Base-by-base conservation (phyloP, 2,797 vertebrate genomes). In the Gallirallus australis region DNA sequence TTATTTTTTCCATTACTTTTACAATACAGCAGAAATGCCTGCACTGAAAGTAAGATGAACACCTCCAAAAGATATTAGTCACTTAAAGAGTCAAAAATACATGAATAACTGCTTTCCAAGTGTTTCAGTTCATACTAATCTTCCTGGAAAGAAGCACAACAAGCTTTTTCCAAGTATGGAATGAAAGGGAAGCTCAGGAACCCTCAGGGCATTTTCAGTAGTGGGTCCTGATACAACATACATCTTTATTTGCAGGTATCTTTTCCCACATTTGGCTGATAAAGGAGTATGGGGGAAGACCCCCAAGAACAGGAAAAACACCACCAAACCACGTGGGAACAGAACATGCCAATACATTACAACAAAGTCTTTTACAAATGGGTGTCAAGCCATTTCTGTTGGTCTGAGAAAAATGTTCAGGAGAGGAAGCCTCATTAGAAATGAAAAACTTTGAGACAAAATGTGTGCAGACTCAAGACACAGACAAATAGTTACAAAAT, bases 401-500 rank as follows among this genome's bases (percentile, higher is more conserved):
- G 52, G 39, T 53, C 45, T 40, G 37, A 83, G 57, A 54, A 90
- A 79, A 84, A 77, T 28, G 85, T 60, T 75, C 37, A 52, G 53
- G 33, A 35, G 4, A 27, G 14, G 17, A 79, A 93, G 57, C 45
- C 56, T 71, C 50, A 42, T 82, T 64, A 73, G 70, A 84, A 93
- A 92, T 25, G 0, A 73, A 93, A 94, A 93, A 71, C 31, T 88
- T 81, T 45, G 28, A 72, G 39, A 47, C 6, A 75, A 64, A 50
- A 37, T n/a, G 28, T 63, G 69, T 80, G 77, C n/a, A 89, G 60
- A 66, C 40, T 82, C 35, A 35, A 56, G 60, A 57, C 24, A 45
- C 66, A 90, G 81, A 92, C 35, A 79, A 82, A 59, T 60, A 59
- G 66, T 77, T 81, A 77, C 40, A 65, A 94, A 95, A 84, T 60